Conservation (phyloP, 1,140 invertebrate species). For the Neuroterus valhalla region DNA sequence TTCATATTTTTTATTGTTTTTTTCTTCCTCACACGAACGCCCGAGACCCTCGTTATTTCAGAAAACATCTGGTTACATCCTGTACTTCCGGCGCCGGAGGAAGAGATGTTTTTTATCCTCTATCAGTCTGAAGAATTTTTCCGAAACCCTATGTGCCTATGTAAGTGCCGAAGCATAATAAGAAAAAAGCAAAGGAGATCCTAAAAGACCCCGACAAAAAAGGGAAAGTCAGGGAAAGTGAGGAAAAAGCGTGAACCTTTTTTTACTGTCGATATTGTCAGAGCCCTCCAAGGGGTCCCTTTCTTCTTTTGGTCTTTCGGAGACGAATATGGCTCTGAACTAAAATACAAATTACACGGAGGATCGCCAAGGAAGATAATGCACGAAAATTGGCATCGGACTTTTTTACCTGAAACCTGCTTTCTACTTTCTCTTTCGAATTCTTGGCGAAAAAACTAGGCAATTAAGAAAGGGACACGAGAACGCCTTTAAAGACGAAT, state of each 20-base stretch:
- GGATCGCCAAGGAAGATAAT: constrained; percentile 41
- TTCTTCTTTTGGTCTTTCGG: constrained; percentile 38
- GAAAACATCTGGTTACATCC: constrained; percentile 51
- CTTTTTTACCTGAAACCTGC: constrained; percentile 57
- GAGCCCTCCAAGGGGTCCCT: constrained; percentile 38
- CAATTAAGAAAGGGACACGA: constrained; percentile 19
- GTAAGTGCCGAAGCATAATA: too few species aligned
- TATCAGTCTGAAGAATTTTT: constrained; percentile 22
- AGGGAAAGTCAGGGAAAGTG: constrained; percentile 51
- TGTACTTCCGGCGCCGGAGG: constrained; percentile 39
- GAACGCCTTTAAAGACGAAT: constrained; percentile 18
- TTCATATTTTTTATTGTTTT: constrained; percentile 41
- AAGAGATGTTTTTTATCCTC: neutral
- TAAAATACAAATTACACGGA: constrained; percentile 59
- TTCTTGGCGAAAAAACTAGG: constrained; percentile 13
- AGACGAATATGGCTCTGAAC: constrained; percentile 44
- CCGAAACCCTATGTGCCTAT: neutral
- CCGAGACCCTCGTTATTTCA: constrained; percentile 48
- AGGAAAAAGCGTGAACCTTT: constrained; percentile 52
- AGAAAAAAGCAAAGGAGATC: too few species aligned
- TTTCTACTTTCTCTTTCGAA: constrained; percentile 61
- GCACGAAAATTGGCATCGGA: constrained; percentile 45
- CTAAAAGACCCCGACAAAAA: neutral
- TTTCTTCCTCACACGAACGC: constrained; percentile 25
- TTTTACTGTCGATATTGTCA: constrained; percentile 52